A percentile compares a stretch with the other conserved stretches of the same genome.
These are phyloP conservation scores for Neodontobutis hainanensis DNA, from an alignment of 2,113 vertebrate species.

Conservation along the genomic window DNA sequence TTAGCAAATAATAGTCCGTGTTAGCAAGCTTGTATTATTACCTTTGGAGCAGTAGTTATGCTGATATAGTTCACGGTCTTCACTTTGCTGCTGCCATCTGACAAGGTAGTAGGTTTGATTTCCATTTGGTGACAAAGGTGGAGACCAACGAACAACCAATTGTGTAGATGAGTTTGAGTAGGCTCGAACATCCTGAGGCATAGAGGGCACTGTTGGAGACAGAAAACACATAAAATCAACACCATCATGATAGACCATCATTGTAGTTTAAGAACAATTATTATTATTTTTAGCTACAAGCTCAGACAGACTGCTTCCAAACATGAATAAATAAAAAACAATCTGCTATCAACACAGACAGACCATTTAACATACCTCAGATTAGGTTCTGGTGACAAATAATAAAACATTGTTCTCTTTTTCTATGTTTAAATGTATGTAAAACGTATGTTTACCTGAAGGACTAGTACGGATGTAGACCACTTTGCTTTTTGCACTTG, in stretches of 20 bases:
- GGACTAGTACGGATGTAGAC: slow-evolving; percentile 95
- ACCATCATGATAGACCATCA: background rate
- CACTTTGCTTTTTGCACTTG: slow-evolving; percentile 94
- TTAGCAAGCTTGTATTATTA: slow-evolving; percentile 45
- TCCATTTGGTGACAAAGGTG: slow-evolving; percentile 90
- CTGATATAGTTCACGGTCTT: slow-evolving; percentile 92
- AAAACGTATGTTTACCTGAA: slow-evolving; percentile 80
- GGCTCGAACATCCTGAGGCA: slow-evolving; percentile 90
- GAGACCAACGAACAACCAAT: slow-evolving; percentile 93
- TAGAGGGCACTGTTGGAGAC: slow-evolving; percentile 85
- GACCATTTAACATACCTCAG: background rate
- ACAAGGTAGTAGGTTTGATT: slow-evolving; percentile 95
- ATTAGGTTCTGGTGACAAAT: background rate
- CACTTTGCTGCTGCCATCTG: slow-evolving; percentile 94
- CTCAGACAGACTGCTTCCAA: background rate
- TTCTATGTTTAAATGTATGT: background rate
- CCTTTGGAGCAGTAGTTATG: slow-evolving; percentile 99
- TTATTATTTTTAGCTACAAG: background rate
- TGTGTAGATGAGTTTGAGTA: slow-evolving; percentile 94
- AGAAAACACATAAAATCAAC: slow-evolving; percentile 1
- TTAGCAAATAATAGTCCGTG: no score
- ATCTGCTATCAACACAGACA: background rate
- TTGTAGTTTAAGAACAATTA: background rate
- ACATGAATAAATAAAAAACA: no score
- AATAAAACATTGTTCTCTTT: background rate